phyloP scores from a whole-genome alignment of 2,113 vertebrate genomes.

The Bos javanicus region DNA sequence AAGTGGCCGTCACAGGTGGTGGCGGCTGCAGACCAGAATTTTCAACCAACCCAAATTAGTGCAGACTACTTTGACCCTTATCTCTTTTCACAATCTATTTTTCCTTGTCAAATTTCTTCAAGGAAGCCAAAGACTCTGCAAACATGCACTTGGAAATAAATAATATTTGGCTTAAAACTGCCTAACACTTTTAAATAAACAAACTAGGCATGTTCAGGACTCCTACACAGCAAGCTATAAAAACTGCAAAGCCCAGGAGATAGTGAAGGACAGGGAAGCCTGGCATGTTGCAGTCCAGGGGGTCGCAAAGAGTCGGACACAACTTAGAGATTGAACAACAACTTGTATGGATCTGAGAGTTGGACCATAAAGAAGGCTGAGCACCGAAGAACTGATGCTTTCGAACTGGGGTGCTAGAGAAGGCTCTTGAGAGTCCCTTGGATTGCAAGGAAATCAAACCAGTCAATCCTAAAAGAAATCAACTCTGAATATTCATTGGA shows the following conservation, averaged over 20 bases:
- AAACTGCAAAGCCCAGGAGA: background rate
- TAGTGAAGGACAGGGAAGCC: background rate
- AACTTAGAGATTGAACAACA: background rate
- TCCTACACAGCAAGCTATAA: background rate
- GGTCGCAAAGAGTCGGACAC: background rate
- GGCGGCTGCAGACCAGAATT: background rate
- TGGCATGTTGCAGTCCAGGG: background rate
- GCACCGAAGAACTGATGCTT: background rate
- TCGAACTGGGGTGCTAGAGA: background rate
- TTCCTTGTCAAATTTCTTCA: background rate
- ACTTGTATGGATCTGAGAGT: background rate
- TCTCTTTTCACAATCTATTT: background rate
- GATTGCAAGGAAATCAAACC: background rate
- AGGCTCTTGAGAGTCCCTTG: background rate
- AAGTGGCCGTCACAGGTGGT: too few species aligned
- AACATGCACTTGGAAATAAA: background rate
- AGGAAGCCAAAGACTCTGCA: background rate
- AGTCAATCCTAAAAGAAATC: background rate
- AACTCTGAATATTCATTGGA: background rate
- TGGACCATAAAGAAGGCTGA: background rate
- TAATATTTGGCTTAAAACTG: background rate
- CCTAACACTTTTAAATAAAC: conserved; percentile 9
- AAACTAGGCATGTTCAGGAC: background rate
- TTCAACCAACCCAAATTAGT: background rate
- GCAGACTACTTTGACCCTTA: background rate